These are phyloP conservation scores for Lacerta bilineata DNA, from an alignment of 2,797 vertebrate genomes.

Conservation along the genomic window DNA sequence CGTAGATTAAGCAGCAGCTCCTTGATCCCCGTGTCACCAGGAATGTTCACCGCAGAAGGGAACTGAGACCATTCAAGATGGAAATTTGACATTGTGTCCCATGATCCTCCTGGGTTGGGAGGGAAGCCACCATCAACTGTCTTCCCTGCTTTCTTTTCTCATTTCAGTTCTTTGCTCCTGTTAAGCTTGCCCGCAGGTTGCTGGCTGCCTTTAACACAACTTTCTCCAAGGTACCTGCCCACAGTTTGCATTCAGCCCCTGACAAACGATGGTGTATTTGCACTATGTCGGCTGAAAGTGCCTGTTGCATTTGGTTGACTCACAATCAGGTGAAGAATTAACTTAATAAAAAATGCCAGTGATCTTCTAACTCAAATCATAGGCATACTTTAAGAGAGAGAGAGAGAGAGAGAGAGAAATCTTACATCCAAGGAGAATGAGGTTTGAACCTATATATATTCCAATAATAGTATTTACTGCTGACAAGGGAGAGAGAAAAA, in stretches of 20 bases:
- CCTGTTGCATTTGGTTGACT: not conserved
- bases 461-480: not conserved
- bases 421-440: not conserved
- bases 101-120: not conserved
- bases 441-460: rapidly evolving
- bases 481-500: not conserved
- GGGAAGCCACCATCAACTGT: too few species aligned
- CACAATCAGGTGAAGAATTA: not conserved
- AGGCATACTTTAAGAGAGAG: too few species aligned
- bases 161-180: not conserved
- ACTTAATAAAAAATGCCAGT: not conserved
- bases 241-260: not conserved
- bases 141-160: not conserved
- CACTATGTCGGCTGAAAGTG: not conserved
- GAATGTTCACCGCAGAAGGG: too few species aligned
- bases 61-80: not conserved
- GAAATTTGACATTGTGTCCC: not conserved
- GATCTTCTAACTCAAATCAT: not conserved
- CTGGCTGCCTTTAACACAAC: too few species aligned
- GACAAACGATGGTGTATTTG: not conserved
- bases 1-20: not conserved
- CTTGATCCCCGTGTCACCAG: not conserved
- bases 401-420: not conserved
- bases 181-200: not conserved
- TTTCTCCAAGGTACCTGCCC: too few species aligned